Conservation (phyloP, 2,113 vertebrate species). For the Thomomys bottae region DNA sequence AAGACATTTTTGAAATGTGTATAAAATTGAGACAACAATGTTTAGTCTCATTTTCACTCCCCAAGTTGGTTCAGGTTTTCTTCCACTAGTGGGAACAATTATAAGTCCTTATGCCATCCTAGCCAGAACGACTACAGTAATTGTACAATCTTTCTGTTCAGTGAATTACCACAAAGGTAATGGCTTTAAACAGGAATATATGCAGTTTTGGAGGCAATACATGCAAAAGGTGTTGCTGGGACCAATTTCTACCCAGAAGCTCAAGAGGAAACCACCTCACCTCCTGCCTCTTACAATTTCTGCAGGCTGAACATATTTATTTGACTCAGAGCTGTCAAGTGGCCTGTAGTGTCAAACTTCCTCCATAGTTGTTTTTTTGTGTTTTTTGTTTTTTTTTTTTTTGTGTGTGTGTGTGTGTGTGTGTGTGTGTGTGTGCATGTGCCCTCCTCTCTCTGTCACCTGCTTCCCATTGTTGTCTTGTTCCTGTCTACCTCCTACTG, state of each 20-base stretch:
- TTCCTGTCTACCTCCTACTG: neutral
- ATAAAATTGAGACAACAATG: neutral
- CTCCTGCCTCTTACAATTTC: neutral
- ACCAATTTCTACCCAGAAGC: neutral
- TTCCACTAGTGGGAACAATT: neutral
- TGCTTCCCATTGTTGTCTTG: neutral
- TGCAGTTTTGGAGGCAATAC: neutral
- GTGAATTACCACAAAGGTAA: neutral
- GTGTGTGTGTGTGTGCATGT: too few relatives aligned
- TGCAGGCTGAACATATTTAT: neutral
- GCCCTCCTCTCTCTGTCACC: neutral
- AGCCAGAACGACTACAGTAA: neutral
- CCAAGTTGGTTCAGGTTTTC: neutral
- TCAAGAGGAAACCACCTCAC: neutral
- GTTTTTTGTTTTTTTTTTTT: too few relatives aligned
- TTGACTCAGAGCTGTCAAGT: neutral
- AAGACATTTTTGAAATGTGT: slow-evolving; percentile 10
- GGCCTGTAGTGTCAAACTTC: too few relatives aligned
- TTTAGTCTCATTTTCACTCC: neutral
- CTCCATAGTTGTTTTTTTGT: too few relatives aligned
- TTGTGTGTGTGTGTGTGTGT: too few relatives aligned
- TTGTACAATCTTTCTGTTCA: neutral
- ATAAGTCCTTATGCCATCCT: neutral
- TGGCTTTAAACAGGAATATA: neutral
- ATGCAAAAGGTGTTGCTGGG: neutral